Evolutionary conservation across 2,888 invertebrate genomes (phyloP), one percentile per base, ranked within the genome.

Genomic region (Ceriagrion tenellum): DNA sequence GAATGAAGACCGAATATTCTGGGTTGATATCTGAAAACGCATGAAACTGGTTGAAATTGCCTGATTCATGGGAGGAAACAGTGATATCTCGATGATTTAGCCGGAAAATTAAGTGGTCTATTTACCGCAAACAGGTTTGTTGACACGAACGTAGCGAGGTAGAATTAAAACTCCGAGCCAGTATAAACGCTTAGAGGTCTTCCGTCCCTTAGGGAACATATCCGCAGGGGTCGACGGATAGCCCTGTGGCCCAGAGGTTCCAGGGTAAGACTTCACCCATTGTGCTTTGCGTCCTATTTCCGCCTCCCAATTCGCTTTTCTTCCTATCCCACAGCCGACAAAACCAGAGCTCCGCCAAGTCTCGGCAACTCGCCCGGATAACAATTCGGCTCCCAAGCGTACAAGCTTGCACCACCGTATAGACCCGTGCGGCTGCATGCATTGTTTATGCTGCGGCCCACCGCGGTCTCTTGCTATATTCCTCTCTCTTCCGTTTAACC

Each of bases 401-500:
- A 35, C 81, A 35, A 20, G 30, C 81, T 16, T 81, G 81, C 47
- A 47, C 47, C 47, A 35, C 69, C n/a, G 26, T 81, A 81, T 30
- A 81, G 30, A 81, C 10, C 69, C 69, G 16, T 18, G 18, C 81
- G 30, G 81, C 81, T 47, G 35, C 35, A 81, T 81, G 30, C 81
- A 81, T 81, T 81, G 81, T 81, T 81, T 81, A 81, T 81, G 81
- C 81, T 30, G 23, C n/a, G 69, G 69, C 69, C 81, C 81, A 16
- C 30, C 35, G 18, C 13, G 35, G 81, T 81, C 81, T 69, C 69
- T 69, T 23, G 26, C 35, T 18, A 8, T 20, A 16, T 35, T 2
- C 81, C 13, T 10, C 30, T 81, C 30, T 16, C 81, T n/a, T n/a
- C 30, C 30, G 35, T 81, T 81, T 81, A 81, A 81, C 81, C 81